A percentile compares a stretch with the other conserved stretches of the same genome.
Evolutionary conservation across 1,140 invertebrate species (phyloP).

Genomic region (Drosophila serrata): DNA sequence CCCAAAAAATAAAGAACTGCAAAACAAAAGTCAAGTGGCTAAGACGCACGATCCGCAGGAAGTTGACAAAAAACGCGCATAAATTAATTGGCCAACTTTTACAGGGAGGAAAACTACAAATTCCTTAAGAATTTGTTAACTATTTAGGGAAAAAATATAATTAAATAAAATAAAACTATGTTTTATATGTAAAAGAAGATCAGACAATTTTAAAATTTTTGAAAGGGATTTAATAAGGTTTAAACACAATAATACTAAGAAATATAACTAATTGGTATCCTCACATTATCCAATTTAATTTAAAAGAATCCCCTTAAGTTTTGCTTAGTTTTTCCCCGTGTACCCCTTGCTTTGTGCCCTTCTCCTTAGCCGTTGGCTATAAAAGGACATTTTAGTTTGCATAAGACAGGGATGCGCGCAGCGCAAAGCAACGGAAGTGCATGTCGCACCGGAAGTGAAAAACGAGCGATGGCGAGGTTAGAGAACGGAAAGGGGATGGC

Average conservation of each 20-base stretch:
- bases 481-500: neutral
- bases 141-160: neutral
- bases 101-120: constrained; percentile 12
- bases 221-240: neutral
- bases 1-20: constrained; percentile 28
- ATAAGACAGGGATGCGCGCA: constrained; percentile 42
- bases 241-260: too few species aligned
- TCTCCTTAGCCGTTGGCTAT: constrained; percentile 15
- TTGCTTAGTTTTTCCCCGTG: constrained; percentile 18
- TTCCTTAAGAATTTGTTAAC: too few species aligned
- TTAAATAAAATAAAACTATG: neutral
- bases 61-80: constrained; percentile 62
- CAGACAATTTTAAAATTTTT: neutral
- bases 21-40: constrained; percentile 73
- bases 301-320: neutral
- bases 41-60: constrained; percentile 44
- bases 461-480: neutral
- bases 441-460: constrained; percentile 72
- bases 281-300: neutral
- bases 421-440: constrained; percentile 77
- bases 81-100: constrained; percentile 76
- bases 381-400: constrained; percentile 61
- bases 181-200: neutral
- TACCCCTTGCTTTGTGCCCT: constrained; percentile 38
- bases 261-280: too few species aligned